A percentile compares a stretch with the other conserved stretches of the same genome.
Conservation (phyloP, 1,140 invertebrate species). For the Orius insidiosus region DNA sequence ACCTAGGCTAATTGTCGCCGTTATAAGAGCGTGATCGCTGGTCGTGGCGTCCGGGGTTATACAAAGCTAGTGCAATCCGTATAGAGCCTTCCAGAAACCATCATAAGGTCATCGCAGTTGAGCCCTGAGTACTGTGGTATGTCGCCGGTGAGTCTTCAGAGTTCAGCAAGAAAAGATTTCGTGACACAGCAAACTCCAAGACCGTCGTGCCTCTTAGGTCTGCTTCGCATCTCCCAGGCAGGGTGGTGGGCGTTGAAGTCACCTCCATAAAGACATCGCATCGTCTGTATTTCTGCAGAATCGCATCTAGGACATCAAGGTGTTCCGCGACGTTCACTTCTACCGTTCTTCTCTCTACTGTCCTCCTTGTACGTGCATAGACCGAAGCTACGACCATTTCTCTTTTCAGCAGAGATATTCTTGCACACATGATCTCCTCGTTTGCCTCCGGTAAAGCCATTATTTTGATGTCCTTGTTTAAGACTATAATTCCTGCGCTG, state of each 20-base stretch:
- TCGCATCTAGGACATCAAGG: neutral
- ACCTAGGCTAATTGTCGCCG: neutral
- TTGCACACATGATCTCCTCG: neutral
- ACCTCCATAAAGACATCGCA: neutral
- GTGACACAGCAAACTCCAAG: neutral
- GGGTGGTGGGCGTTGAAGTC: constrained; percentile 2
- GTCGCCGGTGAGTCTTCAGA: constrained; percentile 1
- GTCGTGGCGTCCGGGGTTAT: neutral
- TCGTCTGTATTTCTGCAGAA: neutral
- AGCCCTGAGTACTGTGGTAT: neutral
- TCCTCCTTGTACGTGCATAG: neutral
- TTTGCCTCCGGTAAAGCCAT: neutral
- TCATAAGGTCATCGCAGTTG: neutral
- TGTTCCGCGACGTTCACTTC: neutral
- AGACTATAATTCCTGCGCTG: neutral
- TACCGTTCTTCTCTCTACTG: too few relatives aligned
- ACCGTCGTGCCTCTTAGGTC: neutral
- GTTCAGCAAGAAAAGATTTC: neutral
- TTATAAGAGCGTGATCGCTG: neutral
- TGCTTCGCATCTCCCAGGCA: neutral
- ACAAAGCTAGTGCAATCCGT: neutral
- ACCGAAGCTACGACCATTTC: neutral
- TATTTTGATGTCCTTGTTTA: neutral
- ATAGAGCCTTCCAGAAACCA: neutral
- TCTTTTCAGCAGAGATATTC: neutral